These are phyloP conservation scores for Indicator maculatus DNA, from an alignment of 2,113 vertebrate genomes.

Conservation along the genomic window DNA sequence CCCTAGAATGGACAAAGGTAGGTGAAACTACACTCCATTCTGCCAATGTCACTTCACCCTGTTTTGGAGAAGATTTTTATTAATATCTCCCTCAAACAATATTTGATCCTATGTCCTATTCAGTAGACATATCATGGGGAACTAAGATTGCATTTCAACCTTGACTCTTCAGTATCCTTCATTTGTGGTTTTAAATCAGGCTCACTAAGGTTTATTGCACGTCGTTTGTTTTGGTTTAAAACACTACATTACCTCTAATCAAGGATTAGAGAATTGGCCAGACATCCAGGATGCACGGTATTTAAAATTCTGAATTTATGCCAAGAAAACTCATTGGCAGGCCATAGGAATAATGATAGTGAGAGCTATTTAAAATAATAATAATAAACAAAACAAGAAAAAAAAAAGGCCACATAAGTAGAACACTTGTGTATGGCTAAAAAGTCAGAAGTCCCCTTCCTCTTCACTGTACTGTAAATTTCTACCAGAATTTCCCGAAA, in stretches of 20 bases:
- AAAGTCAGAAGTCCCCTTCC: background rate
- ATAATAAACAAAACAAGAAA: too few relatives aligned
- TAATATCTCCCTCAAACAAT: background rate
- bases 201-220: background rate
- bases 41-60: background rate
- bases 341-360: background rate
- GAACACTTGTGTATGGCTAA: background rate
- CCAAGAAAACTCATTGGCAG: background rate
- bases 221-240: conserved; percentile 3
- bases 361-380: background rate
- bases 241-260: background rate
- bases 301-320: background rate
- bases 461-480: background rate
- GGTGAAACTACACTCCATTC: background rate
- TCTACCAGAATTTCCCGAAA: background rate
- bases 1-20: background rate
- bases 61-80: background rate
- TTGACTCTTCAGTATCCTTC: background rate
- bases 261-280: background rate
- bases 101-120: background rate
- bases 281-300: background rate
- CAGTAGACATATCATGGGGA: background rate
- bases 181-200: background rate
- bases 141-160: background rate
- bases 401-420: background rate